These are phyloP conservation scores for Gadus chalcogrammus DNA, from an alignment of 2,113 vertebrate genomes.

Conservation along the genomic window DNA sequence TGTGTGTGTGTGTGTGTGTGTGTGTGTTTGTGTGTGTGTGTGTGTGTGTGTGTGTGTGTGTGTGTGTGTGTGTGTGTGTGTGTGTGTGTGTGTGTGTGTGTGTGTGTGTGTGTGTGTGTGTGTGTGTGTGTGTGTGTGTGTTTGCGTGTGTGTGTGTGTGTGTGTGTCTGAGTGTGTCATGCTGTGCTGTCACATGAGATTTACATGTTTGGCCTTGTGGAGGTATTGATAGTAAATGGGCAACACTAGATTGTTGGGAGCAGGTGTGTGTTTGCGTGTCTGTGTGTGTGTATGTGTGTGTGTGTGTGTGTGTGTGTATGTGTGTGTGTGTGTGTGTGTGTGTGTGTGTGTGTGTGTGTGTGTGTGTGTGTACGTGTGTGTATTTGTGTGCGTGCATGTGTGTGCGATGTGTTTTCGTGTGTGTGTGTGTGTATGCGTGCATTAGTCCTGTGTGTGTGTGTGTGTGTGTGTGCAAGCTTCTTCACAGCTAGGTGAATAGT, in stretches of 20 bases:
- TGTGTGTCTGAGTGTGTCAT: constrained; percentile 16
- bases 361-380: constrained; percentile 7
- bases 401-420: background rate
- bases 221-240: constrained; percentile 31
- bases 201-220: constrained; percentile 60
- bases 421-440: background rate
- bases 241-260: constrained; percentile 22
- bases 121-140: constrained; percentile 10
- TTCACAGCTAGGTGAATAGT: constrained; percentile 55
- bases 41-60: constrained; percentile 2
- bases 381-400: background rate
- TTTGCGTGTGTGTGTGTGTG: constrained; percentile 9
- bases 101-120: constrained; percentile 8
- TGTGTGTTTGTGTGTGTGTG: background rate
- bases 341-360: background rate
- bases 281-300: constrained; percentile 6
- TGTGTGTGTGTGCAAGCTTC: constrained; percentile 12
- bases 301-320: constrained; percentile 7
- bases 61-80: constrained; percentile 3
- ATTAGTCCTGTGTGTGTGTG: background rate
- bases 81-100: background rate
- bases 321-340: background rate
- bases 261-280: constrained; percentile 21
- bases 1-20: constrained; percentile 8
- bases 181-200: constrained; percentile 38